phyloP scores from a whole-genome alignment of 2,113 vertebrate species.

The Panthera leo region DNA sequence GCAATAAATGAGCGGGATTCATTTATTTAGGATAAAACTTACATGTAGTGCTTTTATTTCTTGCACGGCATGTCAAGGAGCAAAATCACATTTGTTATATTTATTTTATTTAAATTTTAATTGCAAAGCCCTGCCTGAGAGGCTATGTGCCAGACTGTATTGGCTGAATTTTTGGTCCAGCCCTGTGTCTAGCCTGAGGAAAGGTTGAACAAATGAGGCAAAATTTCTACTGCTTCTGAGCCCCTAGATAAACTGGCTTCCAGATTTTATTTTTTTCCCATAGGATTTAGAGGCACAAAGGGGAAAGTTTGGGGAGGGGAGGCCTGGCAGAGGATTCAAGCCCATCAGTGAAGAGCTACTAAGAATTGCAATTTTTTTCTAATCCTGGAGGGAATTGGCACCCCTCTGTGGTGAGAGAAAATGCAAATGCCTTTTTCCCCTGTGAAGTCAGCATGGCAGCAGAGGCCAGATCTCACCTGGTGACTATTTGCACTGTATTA shows the following conservation, averaged over 20 bases:
- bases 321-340: not conserved
- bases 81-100: not conserved
- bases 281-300: not conserved
- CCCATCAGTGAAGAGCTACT: fast-evolving
- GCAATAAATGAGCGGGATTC: not conserved
- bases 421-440: not conserved
- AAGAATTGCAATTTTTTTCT: not conserved
- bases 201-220: not conserved
- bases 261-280: not conserved
- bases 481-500: not conserved
- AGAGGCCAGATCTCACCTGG: conserved; percentile 17
- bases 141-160: not conserved
- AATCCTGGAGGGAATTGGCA: not conserved
- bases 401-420: not conserved
- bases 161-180: not conserved
- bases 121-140: not conserved
- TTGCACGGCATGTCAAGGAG: not conserved
- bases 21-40: not conserved
- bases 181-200: not conserved
- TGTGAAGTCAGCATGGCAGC: fast-evolving
- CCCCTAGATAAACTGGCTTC: not conserved
- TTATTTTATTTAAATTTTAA: not conserved
- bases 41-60: not conserved
- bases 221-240: not conserved
- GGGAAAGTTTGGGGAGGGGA: not conserved